Evolutionary conservation across 2,888 invertebrate species (phyloP).

Genomic region (Nysson spinosus): DNA sequence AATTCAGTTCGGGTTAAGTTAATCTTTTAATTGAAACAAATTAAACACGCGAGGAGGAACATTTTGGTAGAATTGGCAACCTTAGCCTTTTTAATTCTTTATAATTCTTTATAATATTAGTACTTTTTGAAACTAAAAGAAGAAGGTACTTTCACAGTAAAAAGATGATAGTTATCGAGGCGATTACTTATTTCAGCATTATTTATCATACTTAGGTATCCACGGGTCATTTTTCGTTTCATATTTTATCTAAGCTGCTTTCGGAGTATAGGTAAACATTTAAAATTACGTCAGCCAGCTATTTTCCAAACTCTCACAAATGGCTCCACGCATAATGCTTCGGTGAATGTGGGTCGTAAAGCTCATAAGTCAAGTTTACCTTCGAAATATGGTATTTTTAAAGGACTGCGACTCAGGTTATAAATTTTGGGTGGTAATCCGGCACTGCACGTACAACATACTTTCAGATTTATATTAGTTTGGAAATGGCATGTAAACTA

Average conservation of each 20-base stretch:
- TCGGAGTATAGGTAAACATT: slow-evolving; percentile 13
- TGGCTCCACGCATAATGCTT: slow-evolving; percentile 21
- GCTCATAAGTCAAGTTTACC: slow-evolving; percentile 61
- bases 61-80: too few relatives aligned
- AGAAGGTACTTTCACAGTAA: too few relatives aligned
- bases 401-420: slow-evolving; percentile 53
- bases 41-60: too few relatives aligned
- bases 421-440: slow-evolving; percentile 62
- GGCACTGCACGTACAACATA: slow-evolving; percentile 51
- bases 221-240: too few relatives aligned
- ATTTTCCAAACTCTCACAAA: slow-evolving; percentile 36
- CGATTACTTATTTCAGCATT: too few relatives aligned
- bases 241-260: slow-evolving; percentile 1
- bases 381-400: slow-evolving; percentile 64
- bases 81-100: too few relatives aligned
- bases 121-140: too few relatives aligned
- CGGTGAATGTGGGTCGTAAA: slow-evolving; percentile 51
- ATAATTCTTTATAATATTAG: too few relatives aligned
- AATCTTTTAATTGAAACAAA: too few relatives aligned
- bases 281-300: slow-evolving; percentile 13
- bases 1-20: too few relatives aligned
- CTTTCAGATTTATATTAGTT: slow-evolving; percentile 60
- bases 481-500: slow-evolving; percentile 55
- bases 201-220: too few relatives aligned
- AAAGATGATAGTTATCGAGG: too few relatives aligned